A percentile compares a stretch with the other conserved stretches of the same genome.
These are phyloP conservation scores for Halictus rubicundus DNA, from an alignment of 1,140 invertebrate species.

Conservation along the genomic window DNA sequence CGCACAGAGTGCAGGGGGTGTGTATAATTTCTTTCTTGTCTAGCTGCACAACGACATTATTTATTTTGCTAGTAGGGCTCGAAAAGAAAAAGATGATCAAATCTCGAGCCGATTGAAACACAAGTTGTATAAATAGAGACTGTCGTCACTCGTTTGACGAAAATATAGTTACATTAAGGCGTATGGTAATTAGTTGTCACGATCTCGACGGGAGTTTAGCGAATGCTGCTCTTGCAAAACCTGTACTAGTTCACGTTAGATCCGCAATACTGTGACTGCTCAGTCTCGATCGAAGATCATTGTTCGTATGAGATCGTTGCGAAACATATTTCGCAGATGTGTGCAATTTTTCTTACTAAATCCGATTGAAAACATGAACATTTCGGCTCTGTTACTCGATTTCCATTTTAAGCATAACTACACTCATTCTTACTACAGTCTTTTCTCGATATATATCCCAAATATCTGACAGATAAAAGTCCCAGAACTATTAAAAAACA, in stretches of 20 bases:
- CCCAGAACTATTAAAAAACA: no score
- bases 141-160: conserved; percentile 62
- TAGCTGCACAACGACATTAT: no score
- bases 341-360: not conserved
- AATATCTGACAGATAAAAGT: no score
- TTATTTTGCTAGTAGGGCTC: not conserved
- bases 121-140: conserved; percentile 70
- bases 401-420: no score
- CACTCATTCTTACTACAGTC: no score
- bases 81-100: conserved; percentile 3
- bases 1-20: no score
- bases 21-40: no score
- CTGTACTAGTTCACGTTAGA: not conserved
- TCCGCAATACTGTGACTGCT: not conserved
- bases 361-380: not conserved
- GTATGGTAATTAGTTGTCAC: conserved; percentile 32
- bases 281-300: not conserved
- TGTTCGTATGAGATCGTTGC: not conserved
- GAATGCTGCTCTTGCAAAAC: conserved; percentile 15
- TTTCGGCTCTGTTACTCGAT: not conserved
- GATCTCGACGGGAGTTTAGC: conserved; percentile 24
- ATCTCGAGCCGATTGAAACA: conserved; percentile 42
- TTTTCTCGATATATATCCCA: no score
- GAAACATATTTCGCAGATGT: no score
- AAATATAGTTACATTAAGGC: conserved; percentile 35